phyloP scores from a whole-genome alignment of 2,888 invertebrate genomes.

The Luffia ferchaultella region DNA sequence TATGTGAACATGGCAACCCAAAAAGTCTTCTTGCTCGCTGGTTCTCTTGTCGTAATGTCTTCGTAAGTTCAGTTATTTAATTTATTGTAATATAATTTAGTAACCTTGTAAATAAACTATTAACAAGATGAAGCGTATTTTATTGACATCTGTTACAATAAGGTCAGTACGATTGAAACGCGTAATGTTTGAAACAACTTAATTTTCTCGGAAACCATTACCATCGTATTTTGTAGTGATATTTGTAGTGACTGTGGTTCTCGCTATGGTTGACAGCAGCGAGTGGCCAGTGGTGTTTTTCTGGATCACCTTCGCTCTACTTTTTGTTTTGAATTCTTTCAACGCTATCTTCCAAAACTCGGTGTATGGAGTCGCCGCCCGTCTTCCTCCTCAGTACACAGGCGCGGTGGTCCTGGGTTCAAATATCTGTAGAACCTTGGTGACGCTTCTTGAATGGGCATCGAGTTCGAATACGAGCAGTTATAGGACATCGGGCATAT shows the following conservation, averaged over 20 bases:
- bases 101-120: too few relatives aligned
- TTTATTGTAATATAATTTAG: too few relatives aligned
- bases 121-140: too few relatives aligned
- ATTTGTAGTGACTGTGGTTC: conserved; percentile 84
- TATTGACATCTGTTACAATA: too few relatives aligned
- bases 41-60: too few relatives aligned
- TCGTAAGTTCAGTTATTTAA: too few relatives aligned
- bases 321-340: conserved; percentile 79
- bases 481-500: conserved; percentile 88
- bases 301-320: conserved; percentile 84
- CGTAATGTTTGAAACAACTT: too few relatives aligned
- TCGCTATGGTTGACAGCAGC: conserved; percentile 89
- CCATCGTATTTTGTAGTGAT: too few relatives aligned
- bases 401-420: conserved; percentile 94
- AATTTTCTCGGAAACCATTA: too few relatives aligned
- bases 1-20: too few relatives aligned
- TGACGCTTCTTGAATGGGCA: conserved; percentile 78
- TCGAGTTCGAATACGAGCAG: conserved; percentile 74
- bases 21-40: too few relatives aligned
- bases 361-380: conserved; percentile 94
- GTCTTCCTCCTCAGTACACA: conserved; percentile 90
- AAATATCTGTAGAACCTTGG: conserved; percentile 91
- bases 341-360: conserved; percentile 98
- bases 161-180: too few relatives aligned
- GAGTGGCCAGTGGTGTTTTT: conserved; percentile 83